These are phyloP conservation scores for Adelognathus sp. DNA, from an alignment of 2,888 invertebrate species.

Conservation along the genomic window DNA sequence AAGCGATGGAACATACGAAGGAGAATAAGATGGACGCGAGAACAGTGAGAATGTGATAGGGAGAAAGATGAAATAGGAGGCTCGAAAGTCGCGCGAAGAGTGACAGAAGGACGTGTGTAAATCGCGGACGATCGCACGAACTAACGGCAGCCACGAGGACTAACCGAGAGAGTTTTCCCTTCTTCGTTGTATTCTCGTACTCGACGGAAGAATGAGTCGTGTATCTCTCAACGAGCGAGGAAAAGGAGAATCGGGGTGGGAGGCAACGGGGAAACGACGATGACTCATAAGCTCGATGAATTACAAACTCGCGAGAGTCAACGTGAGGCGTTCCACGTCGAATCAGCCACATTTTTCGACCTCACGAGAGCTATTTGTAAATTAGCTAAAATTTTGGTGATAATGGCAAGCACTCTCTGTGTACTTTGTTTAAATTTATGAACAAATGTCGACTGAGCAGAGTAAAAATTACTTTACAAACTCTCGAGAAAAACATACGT, in stretches of 20 bases:
- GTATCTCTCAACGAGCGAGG: background rate
- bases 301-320: conserved; percentile 24
- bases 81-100: background rate
- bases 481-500: no score
- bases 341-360: no score
- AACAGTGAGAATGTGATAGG: background rate
- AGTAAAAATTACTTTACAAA: no score
- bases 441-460: no score
- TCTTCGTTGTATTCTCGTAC: conserved; percentile 46
- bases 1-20: background rate
- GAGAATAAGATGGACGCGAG: background rate
- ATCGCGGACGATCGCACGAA: conserved; percentile 7
- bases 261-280: conserved; percentile 41
- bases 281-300: conserved; percentile 48
- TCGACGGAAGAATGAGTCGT: conserved; percentile 22
- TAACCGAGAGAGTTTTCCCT: conserved; percentile 41
- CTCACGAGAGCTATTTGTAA: no score
- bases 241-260: background rate
- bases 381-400: no score
- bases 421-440: no score
- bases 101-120: conserved; percentile 19
- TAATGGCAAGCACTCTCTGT: no score
- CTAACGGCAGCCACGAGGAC: background rate
- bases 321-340: no score
- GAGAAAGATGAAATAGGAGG: conserved; percentile 29